Percentiles rank a stretch among this genome's conserved stretches.
Conservation (phyloP, 2,888 invertebrate genomes). For the Ochropacha duplaris region DNA sequence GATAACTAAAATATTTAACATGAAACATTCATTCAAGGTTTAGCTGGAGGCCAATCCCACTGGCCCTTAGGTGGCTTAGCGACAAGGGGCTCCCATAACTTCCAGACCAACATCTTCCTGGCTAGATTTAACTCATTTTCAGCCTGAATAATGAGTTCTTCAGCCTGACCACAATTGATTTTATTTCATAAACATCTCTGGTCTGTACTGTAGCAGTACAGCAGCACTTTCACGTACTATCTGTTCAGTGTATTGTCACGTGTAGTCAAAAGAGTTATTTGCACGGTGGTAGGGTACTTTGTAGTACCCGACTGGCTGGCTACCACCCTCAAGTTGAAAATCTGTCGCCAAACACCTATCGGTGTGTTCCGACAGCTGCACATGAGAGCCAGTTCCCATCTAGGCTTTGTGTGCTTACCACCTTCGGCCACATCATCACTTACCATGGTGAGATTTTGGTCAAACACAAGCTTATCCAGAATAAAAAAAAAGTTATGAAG, state of each 20-base stretch:
- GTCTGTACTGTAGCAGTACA: conserved; percentile 85
- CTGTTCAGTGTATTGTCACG: conserved; percentile 93
- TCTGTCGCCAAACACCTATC: no score
- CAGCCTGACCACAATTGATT: conserved; percentile 94
- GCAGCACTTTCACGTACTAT: conserved; percentile 88
- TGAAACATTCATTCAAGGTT: conserved; percentile 31
- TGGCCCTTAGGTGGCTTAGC: conserved; percentile 91
- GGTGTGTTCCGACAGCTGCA: no score
- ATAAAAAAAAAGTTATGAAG: no score
- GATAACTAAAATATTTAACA: neutral
- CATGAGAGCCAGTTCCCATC: no score
- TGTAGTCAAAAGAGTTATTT: no score
- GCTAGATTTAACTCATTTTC: conserved; percentile 94
- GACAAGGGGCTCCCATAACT: conserved; percentile 95
- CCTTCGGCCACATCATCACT: no score
- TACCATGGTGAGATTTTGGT: no score
- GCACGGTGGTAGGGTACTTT: no score
- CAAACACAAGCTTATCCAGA: no score
- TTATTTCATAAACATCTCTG: conserved; percentile 85
- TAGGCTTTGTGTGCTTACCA: no score
- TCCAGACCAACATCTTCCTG: conserved; percentile 94
- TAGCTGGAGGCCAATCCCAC: conserved; percentile 96
- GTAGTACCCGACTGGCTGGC: no score
- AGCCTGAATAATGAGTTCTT: conserved; percentile 96
- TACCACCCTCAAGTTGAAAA: no score